Conservation (phyloP, 2,113 vertebrate species). For the Dromas ardeola region DNA sequence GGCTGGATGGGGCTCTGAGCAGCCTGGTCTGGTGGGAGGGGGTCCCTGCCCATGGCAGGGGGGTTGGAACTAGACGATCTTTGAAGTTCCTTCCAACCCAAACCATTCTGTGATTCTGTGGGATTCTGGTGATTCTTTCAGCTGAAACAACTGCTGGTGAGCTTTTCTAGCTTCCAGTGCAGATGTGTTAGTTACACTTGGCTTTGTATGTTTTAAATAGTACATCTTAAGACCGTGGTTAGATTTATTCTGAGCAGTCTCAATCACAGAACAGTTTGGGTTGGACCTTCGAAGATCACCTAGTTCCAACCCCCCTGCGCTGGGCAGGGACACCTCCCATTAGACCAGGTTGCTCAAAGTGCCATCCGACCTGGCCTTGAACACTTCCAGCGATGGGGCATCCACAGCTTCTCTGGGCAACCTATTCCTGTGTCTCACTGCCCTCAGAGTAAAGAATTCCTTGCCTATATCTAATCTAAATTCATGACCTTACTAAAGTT, state of each 20-base stretch:
- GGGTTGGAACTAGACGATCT: neutral
- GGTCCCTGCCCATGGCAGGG: neutral
- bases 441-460: neutral
- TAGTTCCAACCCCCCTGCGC: accelerated
- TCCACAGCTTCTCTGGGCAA: accelerated
- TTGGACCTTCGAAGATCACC: neutral
- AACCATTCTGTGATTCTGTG: neutral
- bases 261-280: neutral
- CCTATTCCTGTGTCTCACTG: neutral
- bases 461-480: accelerated
- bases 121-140: neutral
- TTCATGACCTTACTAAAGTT: neutral
- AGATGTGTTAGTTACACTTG: accelerated
- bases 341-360: neutral
- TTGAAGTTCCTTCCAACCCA: neutral
- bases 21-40: neutral
- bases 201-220: neutral
- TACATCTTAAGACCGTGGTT: neutral
- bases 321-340: accelerated
- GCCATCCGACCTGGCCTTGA: accelerated
- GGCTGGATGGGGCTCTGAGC: neutral
- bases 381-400: accelerated
- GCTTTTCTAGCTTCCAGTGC: neutral
- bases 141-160: neutral
- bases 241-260: neutral